These are phyloP conservation scores for Flexamia atlantica DNA, from an alignment of 2,888 invertebrate genomes.

Conservation along the genomic window DNA sequence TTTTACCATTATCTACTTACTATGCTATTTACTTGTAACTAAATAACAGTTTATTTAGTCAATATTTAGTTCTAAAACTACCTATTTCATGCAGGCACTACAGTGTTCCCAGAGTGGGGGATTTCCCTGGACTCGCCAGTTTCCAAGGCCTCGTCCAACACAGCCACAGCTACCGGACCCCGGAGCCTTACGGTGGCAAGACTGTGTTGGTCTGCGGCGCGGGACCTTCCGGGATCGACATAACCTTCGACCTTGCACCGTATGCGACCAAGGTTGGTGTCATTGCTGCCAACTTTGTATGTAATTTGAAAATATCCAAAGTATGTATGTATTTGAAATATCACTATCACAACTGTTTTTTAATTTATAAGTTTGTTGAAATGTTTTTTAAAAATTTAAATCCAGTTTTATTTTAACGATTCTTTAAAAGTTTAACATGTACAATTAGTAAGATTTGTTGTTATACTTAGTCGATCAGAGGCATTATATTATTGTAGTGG, in stretches of 20 bases:
- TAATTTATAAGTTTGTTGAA: too few relatives aligned
- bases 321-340: neutral
- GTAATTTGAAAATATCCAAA: neutral
- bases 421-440: too few relatives aligned
- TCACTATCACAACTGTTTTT: neutral
- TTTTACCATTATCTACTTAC: too few relatives aligned
- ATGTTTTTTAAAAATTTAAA: neutral
- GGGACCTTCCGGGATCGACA: slow-evolving; percentile 92
- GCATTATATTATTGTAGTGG: too few relatives aligned
- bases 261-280: slow-evolving; percentile 68
- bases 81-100: slow-evolving; percentile 79
- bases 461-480: too few relatives aligned
- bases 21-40: too few relatives aligned
- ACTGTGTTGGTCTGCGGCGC: slow-evolving; percentile 90
- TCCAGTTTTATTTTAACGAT: neutral
- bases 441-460: too few relatives aligned
- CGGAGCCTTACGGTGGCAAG: slow-evolving; percentile 82
- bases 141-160: slow-evolving; percentile 84
- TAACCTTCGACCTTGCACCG: slow-evolving; percentile 84
- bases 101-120: slow-evolving; percentile 85
- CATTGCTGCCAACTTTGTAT: too few relatives aligned
- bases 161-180: slow-evolving; percentile 90
- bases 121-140: slow-evolving; percentile 81
- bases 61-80: too few relatives aligned
- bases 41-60: too few relatives aligned